Base-by-base conservation (phyloP, 2,888 invertebrate species). In the Andrena haemorrhoa region DNA sequence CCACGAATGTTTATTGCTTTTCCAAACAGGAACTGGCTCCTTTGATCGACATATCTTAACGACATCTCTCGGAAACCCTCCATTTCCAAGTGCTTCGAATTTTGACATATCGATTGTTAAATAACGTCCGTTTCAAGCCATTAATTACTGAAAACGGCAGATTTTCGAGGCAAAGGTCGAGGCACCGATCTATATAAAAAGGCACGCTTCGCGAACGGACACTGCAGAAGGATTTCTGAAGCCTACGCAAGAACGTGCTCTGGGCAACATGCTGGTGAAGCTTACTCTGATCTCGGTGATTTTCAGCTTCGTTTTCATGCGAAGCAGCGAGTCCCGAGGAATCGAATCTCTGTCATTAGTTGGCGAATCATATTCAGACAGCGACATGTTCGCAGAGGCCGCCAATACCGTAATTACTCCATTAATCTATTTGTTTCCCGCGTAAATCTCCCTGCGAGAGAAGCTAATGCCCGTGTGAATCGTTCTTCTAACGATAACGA, bases 221-320 rank as follows among this genome's bases (percentile, higher is more conserved):
- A 16, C 8, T 33, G 8, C 12, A 72, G 58, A 76, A 71, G 20
- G 12, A 53, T 29, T 31, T 71, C 8, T 5, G 26, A 10, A 8
- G 10, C n/a, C 63, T 6, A 35, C 53, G 26, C 20, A 23, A 33
- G 8, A 23, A 33, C 26, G 7, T 23, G 33, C 2, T 33, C 33
- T 35, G 26, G 3, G 56, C 58, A 73, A 78, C 5, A 83, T 79
- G 74, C 53, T 82, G 51, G 31, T 63, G 7, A 61, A 63, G 31
- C 16, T 79, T 2, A 47, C 79, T 64, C 23, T 86, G 2, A 33
- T 76, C 63, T 2, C 20, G 10, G 6, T 56, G 35, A 7, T 83
- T 7, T n/a, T 68, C 23, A 26, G 58, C 51, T 64, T 75, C 70
- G 75, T 86, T 10, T 51, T 56, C 4, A 33, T 41, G 12, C 58